Base-by-base conservation (phyloP, 1,140 invertebrate genomes). In the Marisa cornuarietis region DNA sequence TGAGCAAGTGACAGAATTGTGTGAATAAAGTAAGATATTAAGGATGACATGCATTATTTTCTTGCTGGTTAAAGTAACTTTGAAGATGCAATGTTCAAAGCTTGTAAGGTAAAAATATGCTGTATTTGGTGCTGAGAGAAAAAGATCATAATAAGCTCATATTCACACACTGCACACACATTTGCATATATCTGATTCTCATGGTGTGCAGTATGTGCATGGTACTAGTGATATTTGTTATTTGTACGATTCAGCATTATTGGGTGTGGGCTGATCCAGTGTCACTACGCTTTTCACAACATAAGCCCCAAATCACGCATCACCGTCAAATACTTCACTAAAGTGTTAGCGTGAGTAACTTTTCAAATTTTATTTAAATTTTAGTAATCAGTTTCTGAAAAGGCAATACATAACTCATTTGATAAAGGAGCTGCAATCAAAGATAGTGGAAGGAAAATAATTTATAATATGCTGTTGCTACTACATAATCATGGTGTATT, bases 261-360 rank as follows among this genome's bases (percentile, higher is more conserved):
- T 71, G 98, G 98, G 88, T 99, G 98, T 91, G 98, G 98, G 65
- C 97, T 99, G 79, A 97, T 97, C 5, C 99, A 99, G 96, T 98
- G 99, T 90, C 99, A 99, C 90, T 99, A 99, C 91, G 97, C 99
- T 72, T 90, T 90, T 83, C 87, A 95, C 58, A 99, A 99, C 92
- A 97, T 99, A 86, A 98, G 97, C 22, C 95, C 96, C 92, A 99
- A 99, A 91, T 99, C 98, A 0, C 96, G 98, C 86, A 99, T 97
- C 8, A 99, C 97, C 5, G 95, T 99, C 71, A 99, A 98, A 90
- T 99, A 99, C 90, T 96, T 97, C 73, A 97, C 98, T 94, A 99
- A 99, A 93, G 99, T 99, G 96, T 91, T 99, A 73, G 89, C 89
- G 86, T 91, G 81, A 83, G 81, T 79, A 61, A 62, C 22, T 52